Conservation (phyloP, 1,140 invertebrate species). For the Habropoda laboriosa region DNA sequence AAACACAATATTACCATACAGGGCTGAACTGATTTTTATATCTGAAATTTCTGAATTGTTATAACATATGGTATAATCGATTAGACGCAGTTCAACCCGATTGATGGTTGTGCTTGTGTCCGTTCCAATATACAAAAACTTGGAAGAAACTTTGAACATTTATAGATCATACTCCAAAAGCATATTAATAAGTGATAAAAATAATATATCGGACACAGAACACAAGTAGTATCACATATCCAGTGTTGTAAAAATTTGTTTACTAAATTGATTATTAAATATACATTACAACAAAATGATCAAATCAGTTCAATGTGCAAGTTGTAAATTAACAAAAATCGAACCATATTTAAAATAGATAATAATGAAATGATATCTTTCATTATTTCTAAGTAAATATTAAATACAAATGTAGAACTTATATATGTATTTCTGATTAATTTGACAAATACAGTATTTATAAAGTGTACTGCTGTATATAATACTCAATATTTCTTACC, state of each 20-base stretch:
- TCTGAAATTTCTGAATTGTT: conserved; percentile 39
- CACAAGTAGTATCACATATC: conserved; percentile 65
- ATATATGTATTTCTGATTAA: conserved; percentile 1
- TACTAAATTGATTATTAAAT: conserved; percentile 20
- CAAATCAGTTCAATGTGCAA: background rate
- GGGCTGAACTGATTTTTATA: conserved; percentile 74
- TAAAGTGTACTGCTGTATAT: background rate
- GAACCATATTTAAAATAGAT: background rate
- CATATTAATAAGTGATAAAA: conserved; percentile 11
- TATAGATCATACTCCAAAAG: conserved; percentile 24
- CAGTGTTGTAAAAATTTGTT: conserved; percentile 11
- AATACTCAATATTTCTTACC: conserved; percentile 61
- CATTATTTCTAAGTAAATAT: conserved; percentile 7
- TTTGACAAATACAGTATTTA: conserved; percentile 38
- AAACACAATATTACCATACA: conserved; percentile 79
- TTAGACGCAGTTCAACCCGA: conserved; percentile 76
- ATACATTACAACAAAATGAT: conserved; percentile 17
- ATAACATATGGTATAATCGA: conserved; percentile 50
- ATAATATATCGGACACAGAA: conserved; percentile 74
- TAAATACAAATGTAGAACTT: conserved; percentile 3
- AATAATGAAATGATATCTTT: background rate
- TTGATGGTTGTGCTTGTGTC: conserved; percentile 79
- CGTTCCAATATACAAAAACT: conserved; percentile 64
- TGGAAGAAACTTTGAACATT: conserved; percentile 28
- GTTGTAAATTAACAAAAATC: background rate